Evolutionary conservation across 2,888 invertebrate genomes (phyloP).

Genomic region (Hyposoter dolosus): DNA sequence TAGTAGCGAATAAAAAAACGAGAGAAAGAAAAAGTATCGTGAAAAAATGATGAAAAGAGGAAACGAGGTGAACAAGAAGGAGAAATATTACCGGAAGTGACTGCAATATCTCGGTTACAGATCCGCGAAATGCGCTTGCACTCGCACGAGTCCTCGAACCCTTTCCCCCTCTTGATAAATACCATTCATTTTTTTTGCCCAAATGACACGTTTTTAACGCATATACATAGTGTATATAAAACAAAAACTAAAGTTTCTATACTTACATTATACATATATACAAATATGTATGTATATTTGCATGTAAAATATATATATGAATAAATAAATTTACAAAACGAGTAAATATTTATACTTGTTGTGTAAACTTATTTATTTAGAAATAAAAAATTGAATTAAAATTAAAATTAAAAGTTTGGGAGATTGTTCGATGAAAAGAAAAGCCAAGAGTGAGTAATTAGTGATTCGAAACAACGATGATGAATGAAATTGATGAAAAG

Average conservation of each 20-base stretch:
- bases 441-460: conserved; percentile 49
- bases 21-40: background rate
- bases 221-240: conserved; percentile 70
- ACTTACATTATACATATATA: conserved; percentile 66
- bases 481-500: background rate
- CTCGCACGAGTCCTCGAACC: conserved; percentile 31
- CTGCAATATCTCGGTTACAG: conserved; percentile 62
- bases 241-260: conserved; percentile 56
- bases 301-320: conserved; percentile 62
- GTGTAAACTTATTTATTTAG: conserved; percentile 45
- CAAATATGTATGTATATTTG: conserved; percentile 65
- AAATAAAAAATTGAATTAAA: too few species aligned
- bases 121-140: conserved; percentile 43
- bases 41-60: background rate
- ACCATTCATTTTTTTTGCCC: conserved; percentile 11
- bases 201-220: conserved; percentile 62
- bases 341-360: conserved; percentile 45
- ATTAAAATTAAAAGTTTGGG: background rate
- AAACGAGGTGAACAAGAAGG: background rate
- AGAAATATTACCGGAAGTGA: conserved; percentile 54
- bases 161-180: conserved; percentile 27
- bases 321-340: conserved; percentile 68
- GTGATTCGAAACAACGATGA: conserved; percentile 52
- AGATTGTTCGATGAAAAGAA: conserved; percentile 29
- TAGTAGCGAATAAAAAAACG: background rate